A percentile compares a stretch with the other conserved stretches of the same genome.
Evolutionary conservation across 37 sponge, comb jelly and placozoan genomes (phyloP).

Genomic region (Halisarca cf. caerulea): DNA sequence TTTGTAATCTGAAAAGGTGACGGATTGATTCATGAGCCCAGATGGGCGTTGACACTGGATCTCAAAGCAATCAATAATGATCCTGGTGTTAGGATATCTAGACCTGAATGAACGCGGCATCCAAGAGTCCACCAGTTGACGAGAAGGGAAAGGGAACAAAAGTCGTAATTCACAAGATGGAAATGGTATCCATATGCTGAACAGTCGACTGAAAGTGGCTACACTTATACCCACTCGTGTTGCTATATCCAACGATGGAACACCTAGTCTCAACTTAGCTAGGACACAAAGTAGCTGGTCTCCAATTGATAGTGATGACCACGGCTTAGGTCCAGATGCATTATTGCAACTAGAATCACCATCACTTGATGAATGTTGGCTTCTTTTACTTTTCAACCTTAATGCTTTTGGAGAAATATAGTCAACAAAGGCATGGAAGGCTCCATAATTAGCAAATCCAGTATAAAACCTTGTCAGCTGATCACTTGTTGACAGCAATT

Average conservation of each 20-base stretch:
- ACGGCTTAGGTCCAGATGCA: not conserved
- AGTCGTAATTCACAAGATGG: conserved; percentile 7
- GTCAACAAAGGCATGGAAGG: conserved; percentile 28
- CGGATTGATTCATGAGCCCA: conserved; percentile 32
- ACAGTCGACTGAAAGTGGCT: conserved; percentile 20
- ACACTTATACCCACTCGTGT: conserved; percentile 24
- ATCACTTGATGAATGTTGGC: not conserved
- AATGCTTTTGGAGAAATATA: conserved; percentile 49
- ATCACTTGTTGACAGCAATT: conserved; percentile 19
- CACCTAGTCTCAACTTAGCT: conserved; percentile 15
- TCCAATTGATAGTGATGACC: conserved; percentile 2
- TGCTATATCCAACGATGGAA: conserved; percentile 24
- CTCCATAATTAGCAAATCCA: conserved; percentile 31
- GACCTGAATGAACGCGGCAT: conserved; percentile 22
- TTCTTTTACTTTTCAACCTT: conserved; percentile 9
- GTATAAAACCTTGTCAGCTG: conserved; percentile 46
- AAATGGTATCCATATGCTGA: conserved; percentile 20
- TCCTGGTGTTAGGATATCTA: conserved; percentile 22
- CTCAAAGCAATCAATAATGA: conserved; percentile 45
- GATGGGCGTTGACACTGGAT: conserved; percentile 30
- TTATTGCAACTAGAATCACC: too few species aligned
- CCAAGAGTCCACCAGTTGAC: conserved; percentile 28
- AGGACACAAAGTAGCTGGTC: conserved; percentile 30
- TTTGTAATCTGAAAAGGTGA: conserved; percentile 25
- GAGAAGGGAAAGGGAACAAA: conserved; percentile 47